These are phyloP conservation scores for Syrista parreyssii DNA, from an alignment of 2,888 invertebrate species.

Conservation along the genomic window DNA sequence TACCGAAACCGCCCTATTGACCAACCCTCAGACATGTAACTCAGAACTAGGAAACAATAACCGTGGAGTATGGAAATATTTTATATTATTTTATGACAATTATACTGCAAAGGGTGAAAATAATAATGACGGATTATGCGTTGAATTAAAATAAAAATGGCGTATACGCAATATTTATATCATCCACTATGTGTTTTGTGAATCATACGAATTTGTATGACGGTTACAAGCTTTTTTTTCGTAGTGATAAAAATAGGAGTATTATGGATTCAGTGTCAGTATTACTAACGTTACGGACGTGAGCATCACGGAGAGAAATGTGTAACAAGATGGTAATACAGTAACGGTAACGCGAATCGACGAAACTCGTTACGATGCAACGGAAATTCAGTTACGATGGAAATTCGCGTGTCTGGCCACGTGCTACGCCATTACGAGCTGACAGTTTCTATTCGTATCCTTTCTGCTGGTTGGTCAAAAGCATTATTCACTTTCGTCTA, in stretches of 20 bases:
- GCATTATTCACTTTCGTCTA: not conserved
- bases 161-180: not conserved
- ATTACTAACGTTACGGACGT: not conserved
- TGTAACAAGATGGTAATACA: not conserved
- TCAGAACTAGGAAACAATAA: not conserved
- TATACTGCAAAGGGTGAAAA: not conserved
- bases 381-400: conserved; percentile 1
- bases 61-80: not conserved
- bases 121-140: not conserved
- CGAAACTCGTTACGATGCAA: conserved; percentile 1
- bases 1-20: not conserved
- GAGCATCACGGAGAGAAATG: not conserved
- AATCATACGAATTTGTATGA: not conserved
- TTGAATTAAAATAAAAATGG: not conserved
- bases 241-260: not conserved
- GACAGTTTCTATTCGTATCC: not conserved
- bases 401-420: not conserved
- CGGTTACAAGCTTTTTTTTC: not conserved
- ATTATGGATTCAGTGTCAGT: not conserved
- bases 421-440: not conserved
- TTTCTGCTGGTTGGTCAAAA: not conserved
- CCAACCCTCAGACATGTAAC: not conserved
- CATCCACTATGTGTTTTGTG: not conserved
- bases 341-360: conserved; percentile 3
- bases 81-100: not conserved